These are phyloP conservation scores for Nymphalis io DNA, from an alignment of 1,140 invertebrate species.

Conservation along the genomic window DNA sequence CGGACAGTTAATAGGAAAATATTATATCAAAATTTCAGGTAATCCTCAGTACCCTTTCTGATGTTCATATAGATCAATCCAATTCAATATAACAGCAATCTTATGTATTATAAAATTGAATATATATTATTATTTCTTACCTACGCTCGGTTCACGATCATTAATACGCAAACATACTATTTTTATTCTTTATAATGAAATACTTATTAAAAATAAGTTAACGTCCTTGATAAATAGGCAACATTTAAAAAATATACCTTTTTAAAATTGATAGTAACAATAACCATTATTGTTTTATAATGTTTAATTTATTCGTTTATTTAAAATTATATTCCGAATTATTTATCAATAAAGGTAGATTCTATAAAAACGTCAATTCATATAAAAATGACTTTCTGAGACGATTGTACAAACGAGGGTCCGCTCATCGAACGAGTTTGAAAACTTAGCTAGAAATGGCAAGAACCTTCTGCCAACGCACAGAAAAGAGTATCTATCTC, in stretches of 20 bases:
- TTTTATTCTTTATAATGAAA: too few relatives aligned
- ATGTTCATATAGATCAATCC: too few relatives aligned
- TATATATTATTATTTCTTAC: too few relatives aligned
- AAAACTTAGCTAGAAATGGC: constrained; percentile 49
- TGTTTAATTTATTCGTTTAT: neutral
- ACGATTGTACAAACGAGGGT: constrained; percentile 70
- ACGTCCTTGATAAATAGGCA: too few relatives aligned
- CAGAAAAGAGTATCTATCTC: constrained; percentile 42
- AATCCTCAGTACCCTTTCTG: too few relatives aligned
- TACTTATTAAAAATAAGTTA: too few relatives aligned
- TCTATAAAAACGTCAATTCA: constrained; percentile 38
- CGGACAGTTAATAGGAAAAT: constrained; percentile 48
- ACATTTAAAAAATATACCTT: too few relatives aligned
- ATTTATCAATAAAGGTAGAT: constrained; percentile 9
- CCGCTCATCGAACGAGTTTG: constrained; percentile 70
- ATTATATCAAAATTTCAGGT: neutral
- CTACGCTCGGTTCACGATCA: too few relatives aligned
- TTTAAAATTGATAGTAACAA: neutral
- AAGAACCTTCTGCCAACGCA: constrained; percentile 39
- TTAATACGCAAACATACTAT: too few relatives aligned
- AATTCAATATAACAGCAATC: too few relatives aligned
- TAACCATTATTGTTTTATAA: neutral
- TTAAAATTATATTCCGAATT: neutral
- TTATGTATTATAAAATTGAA: too few relatives aligned
- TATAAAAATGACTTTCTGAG: constrained; percentile 56